Conservation (phyloP, 2,797 vertebrate genomes). For the Chanos chanos region DNA sequence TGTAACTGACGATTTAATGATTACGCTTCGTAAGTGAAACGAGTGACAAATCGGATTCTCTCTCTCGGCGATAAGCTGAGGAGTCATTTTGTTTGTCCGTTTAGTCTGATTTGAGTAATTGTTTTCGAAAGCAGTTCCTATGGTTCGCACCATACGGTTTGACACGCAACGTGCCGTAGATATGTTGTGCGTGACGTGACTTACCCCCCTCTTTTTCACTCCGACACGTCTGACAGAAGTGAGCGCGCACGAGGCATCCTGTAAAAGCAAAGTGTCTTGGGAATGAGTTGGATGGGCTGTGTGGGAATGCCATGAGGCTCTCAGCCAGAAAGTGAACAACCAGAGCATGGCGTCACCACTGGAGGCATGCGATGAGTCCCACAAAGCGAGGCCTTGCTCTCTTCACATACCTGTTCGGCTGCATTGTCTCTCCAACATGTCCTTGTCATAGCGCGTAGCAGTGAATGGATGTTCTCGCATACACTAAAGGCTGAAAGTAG, state of each 20-base stretch:
- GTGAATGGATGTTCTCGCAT: too few species aligned
- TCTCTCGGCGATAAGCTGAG: too few species aligned
- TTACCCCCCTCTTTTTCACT: slow-evolving; percentile 32
- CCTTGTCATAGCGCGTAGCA: slow-evolving; percentile 14
- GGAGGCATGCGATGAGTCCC: slow-evolving; percentile 36
- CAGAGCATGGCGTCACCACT: slow-evolving; percentile 55
- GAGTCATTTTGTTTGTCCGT: too few species aligned
- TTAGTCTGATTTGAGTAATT: too few species aligned
- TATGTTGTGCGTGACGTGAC: slow-evolving; percentile 27
- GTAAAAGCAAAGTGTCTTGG: slow-evolving; percentile 10
- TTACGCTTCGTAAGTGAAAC: too few species aligned
- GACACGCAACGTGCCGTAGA: too few species aligned
- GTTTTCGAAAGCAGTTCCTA: too few species aligned
- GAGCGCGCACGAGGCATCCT: slow-evolving; percentile 14
- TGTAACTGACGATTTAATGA: slow-evolving; percentile 30
- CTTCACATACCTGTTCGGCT: slow-evolving; percentile 9
- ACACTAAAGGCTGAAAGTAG: too few species aligned
- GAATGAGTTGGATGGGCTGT: slow-evolving; percentile 29
- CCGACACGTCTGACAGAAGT: slow-evolving; percentile 10
- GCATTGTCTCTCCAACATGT: background rate
- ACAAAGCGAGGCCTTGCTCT: slow-evolving; percentile 28
- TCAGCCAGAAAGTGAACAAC: slow-evolving; percentile 37
- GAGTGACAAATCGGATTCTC: too few species aligned
- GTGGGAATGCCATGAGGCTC: slow-evolving; percentile 12
- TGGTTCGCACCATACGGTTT: too few species aligned